Percentiles rank a stretch among this genome's conserved stretches.
phyloP scores from a whole-genome alignment of 2,888 invertebrate species.

The Eretmocerus hayati region DNA sequence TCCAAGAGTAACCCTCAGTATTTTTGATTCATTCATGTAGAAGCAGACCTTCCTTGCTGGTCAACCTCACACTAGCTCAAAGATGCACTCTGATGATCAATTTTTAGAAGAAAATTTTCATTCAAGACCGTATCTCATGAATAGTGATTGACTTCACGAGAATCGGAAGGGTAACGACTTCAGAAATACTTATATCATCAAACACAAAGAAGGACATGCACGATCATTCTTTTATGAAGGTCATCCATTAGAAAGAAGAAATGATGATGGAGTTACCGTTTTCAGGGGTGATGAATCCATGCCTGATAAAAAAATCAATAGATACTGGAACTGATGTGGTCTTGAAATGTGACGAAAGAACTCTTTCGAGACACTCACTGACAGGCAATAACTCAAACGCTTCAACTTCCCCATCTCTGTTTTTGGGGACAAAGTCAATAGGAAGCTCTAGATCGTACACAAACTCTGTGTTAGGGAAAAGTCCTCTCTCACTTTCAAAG shows the following conservation, averaged over 20 bases:
- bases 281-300: slow-evolving; percentile 82
- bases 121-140: too few relatives aligned
- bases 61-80: too few relatives aligned
- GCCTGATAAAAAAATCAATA: slow-evolving; percentile 86
- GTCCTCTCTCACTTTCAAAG: slow-evolving; percentile 86
- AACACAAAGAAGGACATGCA: too few relatives aligned
- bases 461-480: slow-evolving; percentile 92
- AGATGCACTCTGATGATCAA: too few relatives aligned
- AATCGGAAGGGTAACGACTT: not conserved
- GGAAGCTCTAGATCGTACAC: slow-evolving; percentile 90
- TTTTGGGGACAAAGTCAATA: slow-evolving; percentile 80
- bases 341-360: slow-evolving; percentile 80
- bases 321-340: slow-evolving; percentile 89
- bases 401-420: slow-evolving; percentile 91
- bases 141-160: slow-evolving; percentile 7
- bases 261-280: slow-evolving; percentile 67
- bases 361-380: slow-evolving; percentile 72
- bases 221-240: too few relatives aligned
- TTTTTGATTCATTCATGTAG: too few relatives aligned
- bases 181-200: not conserved
- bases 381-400: slow-evolving; percentile 81
- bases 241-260: too few relatives aligned
- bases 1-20: too few relatives aligned
- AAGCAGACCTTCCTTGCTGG: too few relatives aligned
- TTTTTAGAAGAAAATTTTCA: too few relatives aligned